Conservation (phyloP, 2,888 invertebrate genomes). For the Beris morrisii region DNA sequence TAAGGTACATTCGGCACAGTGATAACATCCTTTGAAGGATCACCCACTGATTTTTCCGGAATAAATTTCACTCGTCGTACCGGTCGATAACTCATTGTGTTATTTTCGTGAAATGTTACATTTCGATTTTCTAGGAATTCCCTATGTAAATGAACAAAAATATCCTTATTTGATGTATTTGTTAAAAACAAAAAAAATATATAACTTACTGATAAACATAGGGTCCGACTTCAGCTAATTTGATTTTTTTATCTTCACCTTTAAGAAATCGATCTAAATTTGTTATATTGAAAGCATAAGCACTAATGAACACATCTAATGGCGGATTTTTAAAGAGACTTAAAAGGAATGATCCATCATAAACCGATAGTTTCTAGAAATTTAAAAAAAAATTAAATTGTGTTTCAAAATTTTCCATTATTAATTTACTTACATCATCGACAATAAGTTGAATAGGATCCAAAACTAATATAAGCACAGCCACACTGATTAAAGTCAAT, state of each 20-base stretch:
- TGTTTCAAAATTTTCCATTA: neutral
- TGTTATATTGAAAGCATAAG: conserved; percentile 80
- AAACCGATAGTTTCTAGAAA: conserved; percentile 53
- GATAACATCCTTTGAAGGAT: conserved; percentile 64
- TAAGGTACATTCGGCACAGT: conserved; percentile 72
- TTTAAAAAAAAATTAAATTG: conserved; percentile 17
- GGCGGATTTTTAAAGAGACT: conserved; percentile 68
- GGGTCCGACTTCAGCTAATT: conserved; percentile 74
- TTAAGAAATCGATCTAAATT: conserved; percentile 69
- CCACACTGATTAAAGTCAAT: conserved; percentile 47
- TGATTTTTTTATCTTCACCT: conserved; percentile 67
- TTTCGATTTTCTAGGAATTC: conserved; percentile 71
- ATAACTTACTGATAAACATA: conserved; percentile 76
- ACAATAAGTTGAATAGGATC: conserved; percentile 49
- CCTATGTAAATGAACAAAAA: conserved; percentile 56
- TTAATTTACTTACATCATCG: conserved; percentile 48
- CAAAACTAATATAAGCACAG: conserved; percentile 46
- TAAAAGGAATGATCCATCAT: conserved; percentile 62
- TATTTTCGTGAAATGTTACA: conserved; percentile 65
- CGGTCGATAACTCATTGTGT: conserved; percentile 68
- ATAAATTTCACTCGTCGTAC: conserved; percentile 62
- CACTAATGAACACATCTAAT: conserved; percentile 65
- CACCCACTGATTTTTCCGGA: conserved; percentile 66
- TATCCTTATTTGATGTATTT: neutral
- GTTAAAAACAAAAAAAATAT: neutral